Conservation (phyloP, 2,797 vertebrate genomes). For the Catharus ustulatus region DNA sequence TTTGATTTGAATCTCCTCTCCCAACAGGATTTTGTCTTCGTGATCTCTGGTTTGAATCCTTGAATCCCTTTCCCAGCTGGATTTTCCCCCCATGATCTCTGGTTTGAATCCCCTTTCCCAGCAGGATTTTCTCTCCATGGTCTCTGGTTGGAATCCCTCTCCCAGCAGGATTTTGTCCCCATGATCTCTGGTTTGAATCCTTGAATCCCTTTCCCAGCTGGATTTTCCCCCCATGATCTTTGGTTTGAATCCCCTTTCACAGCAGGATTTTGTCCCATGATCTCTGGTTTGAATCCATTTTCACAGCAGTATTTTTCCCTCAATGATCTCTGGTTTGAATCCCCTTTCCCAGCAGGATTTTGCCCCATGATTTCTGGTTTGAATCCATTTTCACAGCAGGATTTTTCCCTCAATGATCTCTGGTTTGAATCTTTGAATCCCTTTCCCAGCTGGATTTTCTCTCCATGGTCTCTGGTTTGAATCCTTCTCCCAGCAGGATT, state of each 20-base stretch:
- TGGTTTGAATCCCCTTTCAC: accelerated
- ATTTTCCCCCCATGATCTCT: accelerated
- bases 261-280: not conserved
- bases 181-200: accelerated
- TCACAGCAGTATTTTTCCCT: no score
- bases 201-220: not conserved
- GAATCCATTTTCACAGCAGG: no score
- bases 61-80: no score
- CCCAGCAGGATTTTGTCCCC: not conserved
- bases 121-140: not conserved
- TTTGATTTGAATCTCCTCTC: accelerated
- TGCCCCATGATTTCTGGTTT: no score
- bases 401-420: accelerated
- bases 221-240: not conserved
- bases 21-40: not conserved
- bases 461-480: not conserved
- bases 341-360: no score
- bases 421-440: no score
- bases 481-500: no score
- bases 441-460: no score
- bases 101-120: accelerated
- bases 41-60: accelerated
- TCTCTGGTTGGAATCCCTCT: no score
- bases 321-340: no score
- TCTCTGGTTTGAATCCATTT: accelerated